Evolutionary conservation across 2,113 vertebrate genomes (phyloP).

Genomic region (Orthonyx spaldingii): DNA sequence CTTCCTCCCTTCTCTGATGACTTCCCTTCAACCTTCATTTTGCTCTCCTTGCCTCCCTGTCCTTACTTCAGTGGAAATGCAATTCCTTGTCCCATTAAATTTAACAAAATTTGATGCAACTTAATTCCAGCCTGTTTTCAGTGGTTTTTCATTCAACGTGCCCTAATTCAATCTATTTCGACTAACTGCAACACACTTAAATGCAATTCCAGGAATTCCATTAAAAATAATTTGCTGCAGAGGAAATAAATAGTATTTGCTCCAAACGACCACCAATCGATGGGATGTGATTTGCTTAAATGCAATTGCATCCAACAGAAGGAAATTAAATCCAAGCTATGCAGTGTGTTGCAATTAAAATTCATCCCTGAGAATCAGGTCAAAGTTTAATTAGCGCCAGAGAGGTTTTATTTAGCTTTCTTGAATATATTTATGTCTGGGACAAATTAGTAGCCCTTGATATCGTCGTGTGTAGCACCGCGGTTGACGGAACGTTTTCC

Average conservation of each 20-base stretch:
- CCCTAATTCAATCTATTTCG: constrained; percentile 42
- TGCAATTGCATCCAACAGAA: not conserved
- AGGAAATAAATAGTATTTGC: constrained; percentile 6
- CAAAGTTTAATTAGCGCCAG: constrained; percentile 30
- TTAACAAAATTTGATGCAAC: constrained; percentile 1
- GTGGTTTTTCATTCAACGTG: not conserved
- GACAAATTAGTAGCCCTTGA: not conserved
- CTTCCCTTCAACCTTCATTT: not conserved
- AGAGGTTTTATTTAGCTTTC: constrained; percentile 13
- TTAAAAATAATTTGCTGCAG: constrained; percentile 48
- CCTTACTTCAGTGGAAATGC: not conserved
- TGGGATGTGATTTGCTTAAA: constrained; percentile 47
- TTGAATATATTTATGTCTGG: not conserved
- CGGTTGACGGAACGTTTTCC: not conserved
- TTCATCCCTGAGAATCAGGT: not conserved
- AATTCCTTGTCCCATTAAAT: constrained; percentile 21
- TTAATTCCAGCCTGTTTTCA: constrained; percentile 16
- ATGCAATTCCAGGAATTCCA: constrained; percentile 48
- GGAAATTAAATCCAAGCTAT: constrained; percentile 41
- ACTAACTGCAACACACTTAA: constrained; percentile 22
- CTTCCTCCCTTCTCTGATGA: not conserved
- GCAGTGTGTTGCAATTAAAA: constrained; percentile 24
- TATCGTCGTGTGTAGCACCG: not conserved
- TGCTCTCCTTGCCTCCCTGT: not conserved
- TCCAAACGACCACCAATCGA: constrained; percentile 28